Percentiles rank a stretch among this genome's conserved stretches.
Evolutionary conservation across 2,113 vertebrate species (phyloP).

Genomic region (Oplegnathus fasciatus): DNA sequence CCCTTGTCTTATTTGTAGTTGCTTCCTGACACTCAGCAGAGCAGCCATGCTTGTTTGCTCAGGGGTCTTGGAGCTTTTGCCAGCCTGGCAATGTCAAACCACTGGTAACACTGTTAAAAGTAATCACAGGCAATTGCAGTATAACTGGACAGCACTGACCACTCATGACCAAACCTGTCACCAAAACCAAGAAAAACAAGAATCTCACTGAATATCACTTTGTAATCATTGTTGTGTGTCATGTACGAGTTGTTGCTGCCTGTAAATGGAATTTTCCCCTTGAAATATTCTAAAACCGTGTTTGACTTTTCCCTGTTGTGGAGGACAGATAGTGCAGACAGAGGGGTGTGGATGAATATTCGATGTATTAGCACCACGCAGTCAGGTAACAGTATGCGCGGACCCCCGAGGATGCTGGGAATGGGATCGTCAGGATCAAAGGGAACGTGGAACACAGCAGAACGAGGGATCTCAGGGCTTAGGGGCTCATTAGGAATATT

Average conservation of each 20-base stretch:
- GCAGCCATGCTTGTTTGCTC: slow-evolving; percentile 34
- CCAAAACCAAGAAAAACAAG: slow-evolving; percentile 21
- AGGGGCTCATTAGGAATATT: slow-evolving; percentile 84
- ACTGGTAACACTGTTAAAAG: slow-evolving; percentile 16
- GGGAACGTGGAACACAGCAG: slow-evolving; percentile 78
- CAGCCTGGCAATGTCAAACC: slow-evolving; percentile 16
- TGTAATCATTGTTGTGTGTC: slow-evolving; percentile 5
- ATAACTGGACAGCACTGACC: slow-evolving; percentile 13
- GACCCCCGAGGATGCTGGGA: slow-evolving; percentile 76
- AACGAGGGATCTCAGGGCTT: slow-evolving; percentile 81
- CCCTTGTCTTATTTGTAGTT: slow-evolving; percentile 13
- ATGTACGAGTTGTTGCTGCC: not conserved
- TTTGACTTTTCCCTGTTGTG: slow-evolving; percentile 62
- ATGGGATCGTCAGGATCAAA: slow-evolving; percentile 81
- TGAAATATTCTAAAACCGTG: slow-evolving; percentile 42
- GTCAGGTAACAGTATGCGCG: slow-evolving; percentile 65
- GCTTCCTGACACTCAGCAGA: slow-evolving; percentile 14
- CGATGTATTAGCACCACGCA: slow-evolving; percentile 60
- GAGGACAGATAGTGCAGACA: slow-evolving; percentile 57
- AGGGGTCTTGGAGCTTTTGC: slow-evolving; percentile 19
- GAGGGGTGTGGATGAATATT: slow-evolving; percentile 72
- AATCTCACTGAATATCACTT: not conserved
- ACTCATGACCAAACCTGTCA: slow-evolving; percentile 14
- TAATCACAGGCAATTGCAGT: slow-evolving; percentile 6
- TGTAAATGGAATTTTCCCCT: slow-evolving; percentile 16